A percentile compares a stretch with the other conserved stretches of the same genome.
Evolutionary conservation across 1,140 invertebrate genomes (phyloP).

Genomic region (Cotesia vestalis): DNA sequence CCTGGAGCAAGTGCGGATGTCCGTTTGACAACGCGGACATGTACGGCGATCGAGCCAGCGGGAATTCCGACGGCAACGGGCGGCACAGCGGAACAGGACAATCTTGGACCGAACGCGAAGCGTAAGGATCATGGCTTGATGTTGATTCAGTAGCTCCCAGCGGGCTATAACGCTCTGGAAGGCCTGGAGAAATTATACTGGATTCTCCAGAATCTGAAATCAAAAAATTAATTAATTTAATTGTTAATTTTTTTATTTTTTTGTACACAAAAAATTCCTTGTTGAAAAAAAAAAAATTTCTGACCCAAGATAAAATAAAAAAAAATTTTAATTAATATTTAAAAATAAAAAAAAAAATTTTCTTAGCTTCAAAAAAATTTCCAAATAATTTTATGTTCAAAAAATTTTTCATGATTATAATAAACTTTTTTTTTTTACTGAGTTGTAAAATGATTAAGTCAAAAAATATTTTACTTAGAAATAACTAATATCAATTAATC

Average conservation of each 20-base stretch:
- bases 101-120: constrained; percentile 57
- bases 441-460: too few relatives aligned
- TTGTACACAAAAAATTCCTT: neutral
- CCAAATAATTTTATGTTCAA: too few relatives aligned
- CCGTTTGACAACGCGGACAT: constrained; percentile 60
- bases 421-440: constrained; percentile 1
- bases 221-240: neutral
- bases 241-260: neutral
- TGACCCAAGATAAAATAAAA: neutral
- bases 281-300: neutral
- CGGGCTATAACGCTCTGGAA: constrained; percentile 64
- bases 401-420: too few relatives aligned
- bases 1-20: constrained; percentile 57
- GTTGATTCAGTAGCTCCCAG: constrained; percentile 57
- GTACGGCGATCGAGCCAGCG: constrained; percentile 60
- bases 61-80: constrained; percentile 57
- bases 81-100: constrained; percentile 59
- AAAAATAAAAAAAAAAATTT: too few relatives aligned
- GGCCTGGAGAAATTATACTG: constrained; percentile 63
- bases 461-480: neutral
- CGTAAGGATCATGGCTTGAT: constrained; percentile 60
- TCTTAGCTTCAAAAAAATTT: too few relatives aligned
- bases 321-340: too few relatives aligned
- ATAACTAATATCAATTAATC: neutral
- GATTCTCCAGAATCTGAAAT: constrained; percentile 61